Percentiles rank a stretch among this genome's conserved stretches.
Evolutionary conservation across 2,797 vertebrate species (phyloP).

Genomic region (Poeciliopsis gracilis): DNA sequence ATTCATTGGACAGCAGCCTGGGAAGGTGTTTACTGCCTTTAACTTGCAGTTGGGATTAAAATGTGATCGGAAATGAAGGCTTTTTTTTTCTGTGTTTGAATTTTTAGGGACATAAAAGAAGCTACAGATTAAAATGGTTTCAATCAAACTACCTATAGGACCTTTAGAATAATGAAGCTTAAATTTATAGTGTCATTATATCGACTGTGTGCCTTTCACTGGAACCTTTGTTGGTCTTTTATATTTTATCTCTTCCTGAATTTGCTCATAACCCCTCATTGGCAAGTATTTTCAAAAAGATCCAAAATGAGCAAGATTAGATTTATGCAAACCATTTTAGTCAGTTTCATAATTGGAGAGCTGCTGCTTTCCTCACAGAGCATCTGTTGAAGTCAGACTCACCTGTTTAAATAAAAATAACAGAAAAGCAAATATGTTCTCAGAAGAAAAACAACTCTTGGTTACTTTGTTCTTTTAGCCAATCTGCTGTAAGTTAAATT

Average conservation of each 20-base stretch:
- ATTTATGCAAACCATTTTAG: slow-evolving; percentile 7
- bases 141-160: not conserved
- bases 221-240: slow-evolving; percentile 2
- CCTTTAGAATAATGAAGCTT: slow-evolving; percentile 11
- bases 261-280: not conserved
- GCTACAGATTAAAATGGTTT: slow-evolving; percentile 6
- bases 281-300: slow-evolving; percentile 13
- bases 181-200: not conserved
- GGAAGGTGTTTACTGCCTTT: slow-evolving; percentile 12
- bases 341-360: not conserved
- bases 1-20: slow-evolving; percentile 43
- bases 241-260: slow-evolving; percentile 11
- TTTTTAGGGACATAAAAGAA: slow-evolving; percentile 17
- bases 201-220: not conserved
- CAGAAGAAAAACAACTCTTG: not conserved
- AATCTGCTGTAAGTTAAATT: not conserved
- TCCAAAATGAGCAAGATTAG: not conserved
- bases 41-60: slow-evolving; percentile 21
- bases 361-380: not conserved
- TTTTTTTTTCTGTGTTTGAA: slow-evolving; percentile 10
- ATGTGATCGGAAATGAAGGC: slow-evolving; percentile 25
- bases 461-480: not conserved
- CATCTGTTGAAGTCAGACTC: not conserved
- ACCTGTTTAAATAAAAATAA: not conserved
- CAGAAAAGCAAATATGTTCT: not conserved